Conservation (phyloP, 2,888 invertebrate species). For the Epicampocera succincta region DNA sequence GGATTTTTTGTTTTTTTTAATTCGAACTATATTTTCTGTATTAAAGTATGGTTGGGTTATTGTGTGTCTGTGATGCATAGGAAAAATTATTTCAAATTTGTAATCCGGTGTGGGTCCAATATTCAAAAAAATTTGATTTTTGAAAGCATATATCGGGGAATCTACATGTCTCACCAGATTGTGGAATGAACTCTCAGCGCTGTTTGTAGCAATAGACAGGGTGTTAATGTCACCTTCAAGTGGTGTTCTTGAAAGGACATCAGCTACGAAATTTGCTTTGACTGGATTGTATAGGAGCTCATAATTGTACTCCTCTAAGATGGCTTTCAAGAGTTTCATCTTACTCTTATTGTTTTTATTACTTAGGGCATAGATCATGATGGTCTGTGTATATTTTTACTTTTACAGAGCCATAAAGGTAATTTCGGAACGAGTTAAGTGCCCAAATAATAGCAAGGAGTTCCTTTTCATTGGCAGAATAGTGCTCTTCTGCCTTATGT, state of each 20-base stretch:
- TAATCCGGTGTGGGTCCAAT: not conserved
- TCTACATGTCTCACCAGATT: slow-evolving; percentile 1
- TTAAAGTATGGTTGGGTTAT: not conserved
- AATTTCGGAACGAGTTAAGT: slow-evolving; percentile 34
- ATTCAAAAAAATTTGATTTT: too few species aligned
- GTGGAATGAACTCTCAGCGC: slow-evolving; percentile 1
- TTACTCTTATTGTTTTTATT: not conserved
- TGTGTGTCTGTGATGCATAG: not conserved
- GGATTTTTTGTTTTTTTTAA: not conserved
- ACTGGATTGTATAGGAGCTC: not conserved
- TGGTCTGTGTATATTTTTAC: slow-evolving; percentile 6
- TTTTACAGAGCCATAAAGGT: slow-evolving; percentile 9
- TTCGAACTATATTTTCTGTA: not conserved
- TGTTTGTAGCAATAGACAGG: not conserved
- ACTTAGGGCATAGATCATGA: slow-evolving; percentile 2
- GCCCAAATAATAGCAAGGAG: slow-evolving; percentile 24
- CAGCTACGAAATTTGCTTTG: slow-evolving; percentile 45
- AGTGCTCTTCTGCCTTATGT: slow-evolving; percentile 53
- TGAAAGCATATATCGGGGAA: slow-evolving; percentile 4
- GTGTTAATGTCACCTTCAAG: not conserved
- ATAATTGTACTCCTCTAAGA: too few species aligned
- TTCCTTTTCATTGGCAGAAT: slow-evolving; percentile 36
- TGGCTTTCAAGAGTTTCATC: slow-evolving; percentile 20
- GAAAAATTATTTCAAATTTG: too few species aligned
- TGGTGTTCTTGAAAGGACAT: slow-evolving; percentile 48